These are phyloP conservation scores for Poecilia picta DNA, from an alignment of 2,797 vertebrate genomes.

Conservation along the genomic window DNA sequence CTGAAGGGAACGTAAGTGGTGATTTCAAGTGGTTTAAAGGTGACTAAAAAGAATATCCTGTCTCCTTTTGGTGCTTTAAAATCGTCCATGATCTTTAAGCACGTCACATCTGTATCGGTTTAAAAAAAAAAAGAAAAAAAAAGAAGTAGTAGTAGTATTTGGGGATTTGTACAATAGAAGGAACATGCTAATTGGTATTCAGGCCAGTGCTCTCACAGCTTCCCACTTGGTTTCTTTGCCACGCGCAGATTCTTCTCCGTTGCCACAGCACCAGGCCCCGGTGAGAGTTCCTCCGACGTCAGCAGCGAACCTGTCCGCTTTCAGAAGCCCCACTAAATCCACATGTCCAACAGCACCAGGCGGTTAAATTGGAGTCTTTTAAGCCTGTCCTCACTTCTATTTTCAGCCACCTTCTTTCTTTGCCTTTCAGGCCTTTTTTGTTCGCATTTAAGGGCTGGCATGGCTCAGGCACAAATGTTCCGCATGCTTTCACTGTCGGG, in stretches of 20 bases:
- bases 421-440: conserved; percentile 19
- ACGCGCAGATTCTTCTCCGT: conserved; percentile 37
- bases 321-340: conserved; percentile 53
- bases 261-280: conserved; percentile 50
- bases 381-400: conserved; percentile 17
- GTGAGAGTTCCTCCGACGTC: conserved; percentile 53
- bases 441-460: conserved; percentile 18
- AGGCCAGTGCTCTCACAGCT: conserved; percentile 66
- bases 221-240: conserved; percentile 55
- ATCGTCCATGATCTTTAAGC: conserved; percentile 54
- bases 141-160: neutral
- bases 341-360: conserved; percentile 43
- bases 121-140: conserved; percentile 30
- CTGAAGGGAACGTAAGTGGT: conserved; percentile 37
- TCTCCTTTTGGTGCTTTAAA: conserved; percentile 42
- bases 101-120: conserved; percentile 54
- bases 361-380: conserved; percentile 48
- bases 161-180: conserved; percentile 61
- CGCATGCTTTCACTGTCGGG: neutral
- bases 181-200: conserved; percentile 78
- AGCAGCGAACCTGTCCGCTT: conserved; percentile 53
- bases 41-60: conserved; percentile 44
- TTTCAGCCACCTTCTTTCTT: conserved; percentile 21
- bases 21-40: conserved; percentile 46
- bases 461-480: conserved; percentile 13